Evolutionary conservation across 2,888 invertebrate species (phyloP), one percentile per base, ranked within the genome.

Genomic region (Tiphia femorata): DNA sequence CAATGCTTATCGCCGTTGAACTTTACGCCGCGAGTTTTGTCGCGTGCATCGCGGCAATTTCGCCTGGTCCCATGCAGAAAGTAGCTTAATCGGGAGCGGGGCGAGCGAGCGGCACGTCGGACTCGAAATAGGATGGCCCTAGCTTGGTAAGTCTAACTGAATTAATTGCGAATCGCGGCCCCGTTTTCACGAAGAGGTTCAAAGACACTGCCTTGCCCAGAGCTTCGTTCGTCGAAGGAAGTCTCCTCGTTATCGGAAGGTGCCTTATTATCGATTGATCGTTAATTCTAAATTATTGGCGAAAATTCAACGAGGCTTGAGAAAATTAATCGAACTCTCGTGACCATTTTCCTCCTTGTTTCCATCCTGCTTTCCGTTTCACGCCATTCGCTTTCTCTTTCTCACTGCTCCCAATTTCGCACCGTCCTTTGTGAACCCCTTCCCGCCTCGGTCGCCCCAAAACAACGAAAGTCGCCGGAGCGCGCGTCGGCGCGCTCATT

Each of bases 21-120:
- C 43, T 33, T 59, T 50, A 49, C 41, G 40, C 21, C 17, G 30
- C 44, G 41, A 42, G 37, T 56, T 56, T 30, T 42, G 47, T 66
- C 49, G 55, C 63, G 56, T 67, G 68, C 42, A 8, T 12, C 23
- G 20, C 30, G 38, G 43, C 56, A 50, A 40, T 67, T 67, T 46
- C 25, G 43, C 30, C 19, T 5, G 16, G 20, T n/a, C 10, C 42
- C 30, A 12, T 23, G 33, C 49, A 52, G 25, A 48, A 55, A 29
- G 35, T 51, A 46, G 40, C 49, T 44, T 40, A 57, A 60, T 35
- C 17, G 25, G 12, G 12, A 8, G 12, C 12, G 8, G 12, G 33
- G 3, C 33, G 12, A 14, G 33, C 33, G 14, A 14, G n/a, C n/a
- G n/a, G n/a, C n/a, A 33, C 33, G 12, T 33, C 14, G n/a, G 33